Percentiles rank a stretch among this genome's conserved stretches.
Evolutionary conservation across 2,113 vertebrate genomes (phyloP).

Genomic region (Antennarius striatus): DNA sequence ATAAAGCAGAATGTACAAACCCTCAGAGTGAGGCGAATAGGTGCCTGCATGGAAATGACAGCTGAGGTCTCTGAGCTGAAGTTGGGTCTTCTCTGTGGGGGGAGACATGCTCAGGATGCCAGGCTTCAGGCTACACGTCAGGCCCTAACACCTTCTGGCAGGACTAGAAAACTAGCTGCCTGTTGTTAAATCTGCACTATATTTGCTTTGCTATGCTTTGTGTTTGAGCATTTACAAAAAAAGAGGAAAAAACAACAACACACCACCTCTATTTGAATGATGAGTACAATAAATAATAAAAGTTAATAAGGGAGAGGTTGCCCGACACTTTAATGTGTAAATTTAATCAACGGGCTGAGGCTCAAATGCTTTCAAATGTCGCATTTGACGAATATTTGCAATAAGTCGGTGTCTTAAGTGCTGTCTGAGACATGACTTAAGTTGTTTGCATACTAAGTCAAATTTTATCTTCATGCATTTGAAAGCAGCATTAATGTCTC

Average conservation of each 20-base stretch:
- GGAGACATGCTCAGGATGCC: slow-evolving; percentile 41
- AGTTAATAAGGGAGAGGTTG: slow-evolving; percentile 36
- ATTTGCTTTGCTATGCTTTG: slow-evolving; percentile 32
- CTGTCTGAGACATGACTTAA: slow-evolving; percentile 53
- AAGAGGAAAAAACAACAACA: slow-evolving; percentile 37
- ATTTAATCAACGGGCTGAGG: slow-evolving; percentile 60
- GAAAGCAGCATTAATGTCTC: slow-evolving; percentile 47
- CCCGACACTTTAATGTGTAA: slow-evolving; percentile 47
- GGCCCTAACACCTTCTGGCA: slow-evolving; percentile 40
- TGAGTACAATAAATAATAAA: slow-evolving; percentile 43
- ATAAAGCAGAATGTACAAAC: slow-evolving; percentile 60
- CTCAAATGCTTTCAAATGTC: slow-evolving; percentile 49
- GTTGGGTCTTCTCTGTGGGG: slow-evolving; percentile 44
- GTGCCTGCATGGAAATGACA: slow-evolving; percentile 62
- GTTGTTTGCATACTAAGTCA: slow-evolving; percentile 33
- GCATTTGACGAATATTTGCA: slow-evolving; percentile 62
- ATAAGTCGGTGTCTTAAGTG: slow-evolving; percentile 58
- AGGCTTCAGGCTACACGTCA: slow-evolving; percentile 35
- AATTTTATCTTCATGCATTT: slow-evolving; percentile 19
- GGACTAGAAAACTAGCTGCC: slow-evolving; percentile 34
- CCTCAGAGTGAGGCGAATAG: slow-evolving; percentile 50
- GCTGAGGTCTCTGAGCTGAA: slow-evolving; percentile 49
- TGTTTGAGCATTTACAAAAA: slow-evolving; percentile 22
- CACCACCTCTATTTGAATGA: slow-evolving; percentile 31
- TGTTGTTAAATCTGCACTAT: slow-evolving; percentile 44